Conservation (phyloP, 2,113 vertebrate species). For the Zosterops hypoxanthus region DNA sequence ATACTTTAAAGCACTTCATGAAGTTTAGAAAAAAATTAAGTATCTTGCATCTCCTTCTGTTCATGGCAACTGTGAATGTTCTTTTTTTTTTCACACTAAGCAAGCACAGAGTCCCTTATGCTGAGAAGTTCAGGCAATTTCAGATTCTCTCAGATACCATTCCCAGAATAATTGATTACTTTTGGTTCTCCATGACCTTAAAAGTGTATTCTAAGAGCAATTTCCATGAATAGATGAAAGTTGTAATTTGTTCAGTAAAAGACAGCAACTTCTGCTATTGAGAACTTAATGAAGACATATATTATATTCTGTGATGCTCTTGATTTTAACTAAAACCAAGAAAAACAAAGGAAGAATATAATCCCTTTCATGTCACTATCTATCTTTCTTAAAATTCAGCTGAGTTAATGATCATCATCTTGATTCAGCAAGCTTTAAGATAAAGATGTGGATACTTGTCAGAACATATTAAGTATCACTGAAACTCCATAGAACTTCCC, state of each 20-base stretch:
- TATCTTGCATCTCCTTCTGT: neutral
- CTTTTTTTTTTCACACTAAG: neutral
- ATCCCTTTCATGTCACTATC: neutral
- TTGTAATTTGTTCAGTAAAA: neutral
- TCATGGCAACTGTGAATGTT: neutral
- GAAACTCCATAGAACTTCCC: neutral
- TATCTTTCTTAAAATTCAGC: neutral
- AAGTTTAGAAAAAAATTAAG: neutral
- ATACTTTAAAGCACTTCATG: neutral
- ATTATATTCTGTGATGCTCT: neutral
- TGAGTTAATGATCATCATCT: neutral
- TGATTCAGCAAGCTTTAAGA: neutral
- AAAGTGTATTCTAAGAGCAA: neutral
- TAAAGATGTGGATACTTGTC: neutral
- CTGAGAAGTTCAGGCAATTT: neutral
- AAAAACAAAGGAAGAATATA: neutral
- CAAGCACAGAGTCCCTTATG: neutral
- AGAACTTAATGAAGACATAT: neutral
- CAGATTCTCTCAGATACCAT: neutral
- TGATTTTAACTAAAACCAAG: neutral
- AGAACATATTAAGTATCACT: neutral
- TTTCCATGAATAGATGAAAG: neutral
- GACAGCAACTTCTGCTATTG: neutral
- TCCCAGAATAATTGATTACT: neutral
- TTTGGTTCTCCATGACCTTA: neutral